Evolutionary conservation across 2,113 vertebrate genomes (phyloP).

Genomic region (Campylomormyrus numenius): DNA sequence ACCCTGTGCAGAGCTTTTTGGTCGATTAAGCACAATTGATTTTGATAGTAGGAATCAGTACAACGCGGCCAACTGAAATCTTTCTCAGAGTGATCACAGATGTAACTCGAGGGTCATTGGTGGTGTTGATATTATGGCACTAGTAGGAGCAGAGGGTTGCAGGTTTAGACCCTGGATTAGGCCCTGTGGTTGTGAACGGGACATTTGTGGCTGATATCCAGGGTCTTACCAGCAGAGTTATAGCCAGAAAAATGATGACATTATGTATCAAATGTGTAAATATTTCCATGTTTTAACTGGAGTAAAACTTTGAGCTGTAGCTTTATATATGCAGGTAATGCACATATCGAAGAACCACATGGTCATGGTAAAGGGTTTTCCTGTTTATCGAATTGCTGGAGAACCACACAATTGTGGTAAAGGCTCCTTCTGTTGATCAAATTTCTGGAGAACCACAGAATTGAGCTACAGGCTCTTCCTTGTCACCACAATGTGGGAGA

Average conservation of each 20-base stretch:
- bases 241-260: neutral
- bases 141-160: neutral
- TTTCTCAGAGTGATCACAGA: neutral
- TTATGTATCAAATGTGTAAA: neutral
- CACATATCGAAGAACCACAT: neutral
- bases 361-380: neutral
- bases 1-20: slow-evolving; percentile 1
- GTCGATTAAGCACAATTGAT: neutral
- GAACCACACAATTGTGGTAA: neutral
- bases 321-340: neutral
- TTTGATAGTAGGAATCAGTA: neutral
- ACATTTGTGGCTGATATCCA: neutral
- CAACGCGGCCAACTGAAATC: neutral
- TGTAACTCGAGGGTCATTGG: neutral
- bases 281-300: neutral
- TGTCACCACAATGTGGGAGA: neutral
- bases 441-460: neutral
- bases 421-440: neutral
- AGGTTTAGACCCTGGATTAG: neutral
- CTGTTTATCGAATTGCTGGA: neutral
- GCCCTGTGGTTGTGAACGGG: neutral
- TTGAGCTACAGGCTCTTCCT: neutral
- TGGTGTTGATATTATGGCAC: neutral
- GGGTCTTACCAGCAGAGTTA: neutral
- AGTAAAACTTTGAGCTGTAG: neutral